These are phyloP conservation scores for Lochmaea capreae DNA, from an alignment of 2,888 invertebrate genomes.

Conservation along the genomic window DNA sequence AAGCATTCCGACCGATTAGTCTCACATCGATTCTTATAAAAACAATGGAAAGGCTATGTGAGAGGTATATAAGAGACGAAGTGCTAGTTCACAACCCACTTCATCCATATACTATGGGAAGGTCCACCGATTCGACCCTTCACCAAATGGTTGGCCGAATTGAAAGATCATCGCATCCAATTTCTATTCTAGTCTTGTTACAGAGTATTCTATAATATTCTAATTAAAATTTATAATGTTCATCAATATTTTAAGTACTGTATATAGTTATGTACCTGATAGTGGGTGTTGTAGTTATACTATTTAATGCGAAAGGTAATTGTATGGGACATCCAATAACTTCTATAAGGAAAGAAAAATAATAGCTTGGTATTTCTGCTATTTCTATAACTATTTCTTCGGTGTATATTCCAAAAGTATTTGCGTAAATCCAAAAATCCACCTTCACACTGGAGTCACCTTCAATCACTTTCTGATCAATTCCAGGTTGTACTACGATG, in stretches of 20 bases:
- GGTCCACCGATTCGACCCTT: no score
- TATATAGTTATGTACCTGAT: slow-evolving; percentile 53
- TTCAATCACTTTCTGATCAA: slow-evolving; percentile 51
- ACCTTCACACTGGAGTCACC: slow-evolving; percentile 54
- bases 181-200: no score
- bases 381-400: slow-evolving; percentile 64
- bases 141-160: no score
- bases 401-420: slow-evolving; percentile 66
- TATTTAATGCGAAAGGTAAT: slow-evolving; percentile 61
- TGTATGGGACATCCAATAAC: slow-evolving; percentile 62
- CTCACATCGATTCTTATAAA: no score
- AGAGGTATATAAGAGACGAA: no score
- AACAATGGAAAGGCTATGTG: no score
- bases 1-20: no score
- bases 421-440: slow-evolving; percentile 63
- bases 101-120: no score
- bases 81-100: no score
- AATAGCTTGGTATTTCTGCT: slow-evolving; percentile 59
- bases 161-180: no score
- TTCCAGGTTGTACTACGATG: slow-evolving; percentile 58
- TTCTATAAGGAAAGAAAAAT: slow-evolving; percentile 60
- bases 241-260: not conserved
- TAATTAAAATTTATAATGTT: not conserved
- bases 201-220: no score
- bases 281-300: slow-evolving; percentile 53